Percentiles rank a stretch among this genome's conserved stretches.
phyloP scores from a whole-genome alignment of 92 coral and sea anemone genomes.

The Palythoa caribaeorum region DNA sequence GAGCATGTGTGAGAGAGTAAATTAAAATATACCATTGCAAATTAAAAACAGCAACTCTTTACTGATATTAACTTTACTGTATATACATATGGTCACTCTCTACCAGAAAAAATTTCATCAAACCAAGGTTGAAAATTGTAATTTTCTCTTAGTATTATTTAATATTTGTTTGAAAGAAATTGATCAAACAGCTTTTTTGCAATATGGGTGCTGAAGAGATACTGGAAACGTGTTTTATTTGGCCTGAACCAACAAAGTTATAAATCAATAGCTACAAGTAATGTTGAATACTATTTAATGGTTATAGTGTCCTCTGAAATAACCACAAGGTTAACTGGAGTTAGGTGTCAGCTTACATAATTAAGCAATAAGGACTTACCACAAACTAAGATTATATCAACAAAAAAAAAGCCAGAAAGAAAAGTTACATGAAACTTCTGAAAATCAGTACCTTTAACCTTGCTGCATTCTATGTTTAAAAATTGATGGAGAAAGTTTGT shows the following conservation, averaged over 20 bases:
- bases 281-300: background rate
- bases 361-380: background rate
- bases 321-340: slow-evolving; percentile 2
- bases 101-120: background rate
- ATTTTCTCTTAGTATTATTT: no score
- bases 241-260: background rate
- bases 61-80: background rate
- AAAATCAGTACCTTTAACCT: background rate
- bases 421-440: background rate
- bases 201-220: background rate
- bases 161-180: background rate
- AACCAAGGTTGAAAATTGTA: background rate
- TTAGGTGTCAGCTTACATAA: background rate
- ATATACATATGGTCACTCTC: no score
- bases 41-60: background rate
- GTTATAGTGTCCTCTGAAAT: slow-evolving; percentile 1
- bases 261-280: background rate
- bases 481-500: no score
- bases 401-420: background rate
- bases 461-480: background rate
- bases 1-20: background rate
- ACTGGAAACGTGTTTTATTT: background rate
- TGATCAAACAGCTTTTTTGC: background rate
- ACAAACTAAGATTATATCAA: background rate
- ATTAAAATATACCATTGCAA: background rate